Conservation (phyloP, 2,797 vertebrate genomes). For the Kryptolebias ocellatus region DNA sequence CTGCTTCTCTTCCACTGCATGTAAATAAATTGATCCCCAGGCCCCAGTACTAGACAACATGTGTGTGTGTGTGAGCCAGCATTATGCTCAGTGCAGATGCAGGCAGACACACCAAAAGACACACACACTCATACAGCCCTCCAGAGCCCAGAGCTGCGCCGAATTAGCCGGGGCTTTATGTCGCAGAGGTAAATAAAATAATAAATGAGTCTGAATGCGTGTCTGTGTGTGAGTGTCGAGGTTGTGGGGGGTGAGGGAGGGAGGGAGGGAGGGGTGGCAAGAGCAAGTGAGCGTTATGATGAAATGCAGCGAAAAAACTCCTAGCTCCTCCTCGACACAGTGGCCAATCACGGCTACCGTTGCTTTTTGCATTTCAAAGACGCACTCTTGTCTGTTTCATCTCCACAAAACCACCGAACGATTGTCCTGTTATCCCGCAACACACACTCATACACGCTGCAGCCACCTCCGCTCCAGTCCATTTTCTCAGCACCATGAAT, state of each 20-base stretch:
- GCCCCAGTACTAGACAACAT: constrained; percentile 47
- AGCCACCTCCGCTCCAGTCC: constrained; percentile 61
- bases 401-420: constrained; percentile 55
- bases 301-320: constrained; percentile 65
- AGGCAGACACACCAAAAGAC: constrained; percentile 34
- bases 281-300: constrained; percentile 62
- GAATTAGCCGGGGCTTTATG: constrained; percentile 61
- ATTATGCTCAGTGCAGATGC: constrained; percentile 24
- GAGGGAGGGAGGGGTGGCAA: not conserved
- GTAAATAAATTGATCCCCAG: constrained; percentile 84
- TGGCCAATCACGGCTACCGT: constrained; percentile 67
- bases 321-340: constrained; percentile 61
- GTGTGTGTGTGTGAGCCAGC: constrained; percentile 38
- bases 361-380: constrained; percentile 84
- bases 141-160: constrained; percentile 45
- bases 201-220: constrained; percentile 51
- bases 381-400: constrained; percentile 77
- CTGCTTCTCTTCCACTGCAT: constrained; percentile 70
- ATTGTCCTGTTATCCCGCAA: constrained; percentile 60
- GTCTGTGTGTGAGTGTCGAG: constrained; percentile 15
- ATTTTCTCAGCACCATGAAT: constrained; percentile 69
- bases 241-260: not conserved
- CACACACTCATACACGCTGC: constrained; percentile 39
- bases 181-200: constrained; percentile 73
- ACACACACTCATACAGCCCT: constrained; percentile 26